A percentile compares a stretch with the other conserved stretches of the same genome.
Evolutionary conservation across 2,888 invertebrate species (phyloP).

Genomic region (Lutraria lutraria): DNA sequence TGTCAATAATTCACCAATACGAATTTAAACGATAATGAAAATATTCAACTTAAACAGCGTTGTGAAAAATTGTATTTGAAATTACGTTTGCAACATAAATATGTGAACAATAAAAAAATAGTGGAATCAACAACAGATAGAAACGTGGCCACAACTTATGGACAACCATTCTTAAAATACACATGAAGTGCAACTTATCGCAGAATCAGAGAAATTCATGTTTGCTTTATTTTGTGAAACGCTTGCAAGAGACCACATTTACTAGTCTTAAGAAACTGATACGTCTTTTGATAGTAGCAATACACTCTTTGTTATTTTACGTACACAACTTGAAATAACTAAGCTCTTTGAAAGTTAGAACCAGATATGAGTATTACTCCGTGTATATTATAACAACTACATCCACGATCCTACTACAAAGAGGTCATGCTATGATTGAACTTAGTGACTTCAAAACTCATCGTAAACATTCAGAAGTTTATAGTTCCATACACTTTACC

Average conservation of each 20-base stretch:
- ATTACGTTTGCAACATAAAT: too few species aligned
- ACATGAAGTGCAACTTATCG: too few species aligned
- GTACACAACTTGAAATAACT: not conserved
- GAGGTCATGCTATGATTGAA: slow-evolving; percentile 3
- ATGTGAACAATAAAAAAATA: too few species aligned
- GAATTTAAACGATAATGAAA: too few species aligned
- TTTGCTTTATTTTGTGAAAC: not conserved
- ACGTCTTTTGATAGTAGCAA: not conserved
- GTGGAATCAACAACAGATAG: too few species aligned
- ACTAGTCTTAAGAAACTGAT: not conserved
- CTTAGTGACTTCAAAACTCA: not conserved
- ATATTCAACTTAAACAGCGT: too few species aligned
- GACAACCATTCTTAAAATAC: too few species aligned
- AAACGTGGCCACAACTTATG: too few species aligned
- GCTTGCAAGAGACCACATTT: not conserved
- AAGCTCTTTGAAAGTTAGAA: not conserved
- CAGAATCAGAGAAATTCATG: too few species aligned
- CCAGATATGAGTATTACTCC: not conserved
- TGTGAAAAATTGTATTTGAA: too few species aligned
- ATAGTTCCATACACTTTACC: too few species aligned
- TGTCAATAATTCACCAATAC: too few species aligned
- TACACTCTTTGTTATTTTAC: not conserved
- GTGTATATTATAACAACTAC: not conserved
- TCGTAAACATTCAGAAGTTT: not conserved
- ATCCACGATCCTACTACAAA: not conserved